Evolutionary conservation across 2,888 invertebrate genomes (phyloP), one percentile per base, ranked within the genome.

Genomic region (Andrena trimmerana): DNA sequence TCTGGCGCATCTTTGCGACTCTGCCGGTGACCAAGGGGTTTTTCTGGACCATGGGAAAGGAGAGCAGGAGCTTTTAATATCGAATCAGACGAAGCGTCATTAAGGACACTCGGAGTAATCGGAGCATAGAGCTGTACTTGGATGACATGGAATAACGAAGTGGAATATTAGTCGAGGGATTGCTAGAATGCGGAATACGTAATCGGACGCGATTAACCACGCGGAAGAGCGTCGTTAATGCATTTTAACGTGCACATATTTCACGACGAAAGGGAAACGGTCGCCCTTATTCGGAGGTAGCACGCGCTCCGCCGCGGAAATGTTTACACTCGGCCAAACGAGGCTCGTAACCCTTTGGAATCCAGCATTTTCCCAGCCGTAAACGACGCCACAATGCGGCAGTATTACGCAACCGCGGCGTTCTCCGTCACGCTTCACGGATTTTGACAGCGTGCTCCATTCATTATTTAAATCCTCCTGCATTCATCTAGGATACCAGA

Each of bases 371-470:
- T 90, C 90, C 87, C 89, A 89, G 76, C 78, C 80, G 84, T 82
- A 72, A 84, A 65, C 84, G 85, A 76, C 68, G 77, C 65, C 71
- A 85, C 89, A 79, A 83, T 75, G 74, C 86, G 78, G 59, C 57
- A 20, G 66, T 8, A 66, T 92, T 90, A 86, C 81, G 90, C 86
- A 91, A 92, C 84, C 42, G 72, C 71, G 83, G 69, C 84, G 89
- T 87, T 89, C 86, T 83, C 89, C 87, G 89, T 89, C 89, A 91
- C 90, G 92, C 91, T 89, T 81, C 86, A 81, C 42, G 85, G 85
- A 71, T 90, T 90, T 90, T 89, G 88, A 89, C 91, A 88, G 87
- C 86, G 82, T 65, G 78, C 50, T 84, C 70, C 88, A 88, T 88
- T 88, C 88, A 85, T 88, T 88, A 82, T 73, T 84, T 52, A 67